Evolutionary conservation across 2,888 invertebrate genomes (phyloP), one percentile per base, ranked within the genome.

Genomic region (Cyrtodaria siliqua): DNA sequence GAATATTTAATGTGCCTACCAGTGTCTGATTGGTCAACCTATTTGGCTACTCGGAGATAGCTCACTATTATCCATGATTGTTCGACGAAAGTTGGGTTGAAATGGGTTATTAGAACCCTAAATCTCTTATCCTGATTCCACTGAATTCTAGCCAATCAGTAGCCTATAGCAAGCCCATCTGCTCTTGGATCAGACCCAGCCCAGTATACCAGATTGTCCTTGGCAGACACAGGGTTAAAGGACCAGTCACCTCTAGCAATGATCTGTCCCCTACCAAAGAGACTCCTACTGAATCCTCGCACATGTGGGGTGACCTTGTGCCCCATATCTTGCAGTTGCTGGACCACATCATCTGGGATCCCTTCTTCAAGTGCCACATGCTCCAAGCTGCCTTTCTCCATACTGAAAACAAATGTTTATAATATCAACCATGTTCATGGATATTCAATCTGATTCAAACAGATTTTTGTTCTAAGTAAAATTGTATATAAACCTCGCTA

Each of bases 251-350:
- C 91, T 38, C 82, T 75, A 4, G 90, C 86, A 60, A 92, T 92
- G 6, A 92, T 82, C 64, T 92, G 92, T n/a, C 92, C 92, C 57
- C 89, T 78, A 0, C 92, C 92, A 82, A 92, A 91, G 16, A 84
- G 12, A n/a, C 74, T 55, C 20, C 91, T 75, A 1, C 82, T 67
- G 50, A 75, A 75, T 4, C 88, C 89, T 6, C 61, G 66, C 0
- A 89, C 70, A 8, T 86, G 80, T 20, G 79, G 76, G 0, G 74
- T 66, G 0, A 89, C 70, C 2, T 73, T 71, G 73, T 91, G 90
- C 38, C 91, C 92, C 60, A 86, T 81, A 0, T 67, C 66, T 20
- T 69, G 44, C 16, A 92, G 84, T 16, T 84, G 66, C 16, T 80
- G 27, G 4, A 88, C 33, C 14, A 84, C 85, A n/a, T 76, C 63